Evolutionary conservation across 2,888 invertebrate species (phyloP).

Genomic region (Galerucella pusilla): DNA sequence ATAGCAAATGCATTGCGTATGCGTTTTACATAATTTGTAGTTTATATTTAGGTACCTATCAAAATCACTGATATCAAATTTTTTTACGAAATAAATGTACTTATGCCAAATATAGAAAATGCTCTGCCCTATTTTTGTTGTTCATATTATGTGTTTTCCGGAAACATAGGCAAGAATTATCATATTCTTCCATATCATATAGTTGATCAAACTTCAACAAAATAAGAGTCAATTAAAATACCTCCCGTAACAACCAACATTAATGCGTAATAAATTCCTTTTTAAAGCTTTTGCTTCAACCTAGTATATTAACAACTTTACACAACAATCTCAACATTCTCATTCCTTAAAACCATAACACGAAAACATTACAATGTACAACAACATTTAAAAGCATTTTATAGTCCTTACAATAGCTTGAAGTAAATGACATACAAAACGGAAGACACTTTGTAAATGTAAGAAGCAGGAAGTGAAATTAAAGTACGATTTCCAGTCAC

Average conservation of each 20-base stretch:
- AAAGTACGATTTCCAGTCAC: too few species aligned
- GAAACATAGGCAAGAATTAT: too few species aligned
- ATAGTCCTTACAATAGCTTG: not conserved
- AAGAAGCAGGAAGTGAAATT: not conserved
- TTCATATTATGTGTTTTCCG: too few species aligned
- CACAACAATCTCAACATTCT: slow-evolving; percentile 5
- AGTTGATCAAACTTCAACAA: too few species aligned
- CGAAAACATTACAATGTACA: slow-evolving; percentile 4
- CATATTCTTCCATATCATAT: too few species aligned
- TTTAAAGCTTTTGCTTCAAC: not conserved
- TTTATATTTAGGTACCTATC: too few species aligned
- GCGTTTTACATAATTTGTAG: too few species aligned
- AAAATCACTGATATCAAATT: too few species aligned
- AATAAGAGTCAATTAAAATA: not conserved
- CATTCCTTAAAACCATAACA: slow-evolving; percentile 8
- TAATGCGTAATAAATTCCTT: not conserved
- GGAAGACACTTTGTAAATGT: not conserved
- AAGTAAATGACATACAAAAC: not conserved
- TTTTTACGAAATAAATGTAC: too few species aligned
- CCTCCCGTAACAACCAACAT: not conserved
- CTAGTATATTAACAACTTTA: not conserved
- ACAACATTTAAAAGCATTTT: not conserved
- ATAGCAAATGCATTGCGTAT: too few species aligned
- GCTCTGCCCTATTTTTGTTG: too few species aligned
- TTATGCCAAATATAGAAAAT: too few species aligned